A percentile compares a stretch with the other conserved stretches of the same genome.
phyloP scores from a whole-genome alignment of 1,140 invertebrate genomes.

The Achroia grisella region DNA sequence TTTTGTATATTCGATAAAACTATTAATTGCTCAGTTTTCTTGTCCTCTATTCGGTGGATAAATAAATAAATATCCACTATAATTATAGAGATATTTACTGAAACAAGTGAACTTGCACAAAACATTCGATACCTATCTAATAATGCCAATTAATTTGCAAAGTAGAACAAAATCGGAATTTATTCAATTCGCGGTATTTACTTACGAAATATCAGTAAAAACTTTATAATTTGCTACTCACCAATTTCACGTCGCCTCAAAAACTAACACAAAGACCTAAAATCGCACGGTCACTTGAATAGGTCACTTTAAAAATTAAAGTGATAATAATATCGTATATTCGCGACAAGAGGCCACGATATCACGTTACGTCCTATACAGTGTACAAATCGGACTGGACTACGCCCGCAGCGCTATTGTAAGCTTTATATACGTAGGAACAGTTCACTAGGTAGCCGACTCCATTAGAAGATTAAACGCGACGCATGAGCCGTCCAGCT shows the following conservation, averaged over 20 bases:
- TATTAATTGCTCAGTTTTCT: no score
- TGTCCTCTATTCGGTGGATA: no score
- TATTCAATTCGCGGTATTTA: no score
- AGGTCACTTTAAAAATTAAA: not conserved
- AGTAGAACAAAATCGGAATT: no score
- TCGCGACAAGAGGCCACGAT: not conserved
- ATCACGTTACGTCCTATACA: slow-evolving; percentile 21
- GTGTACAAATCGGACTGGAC: slow-evolving; percentile 26
- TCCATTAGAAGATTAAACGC: slow-evolving; percentile 41
- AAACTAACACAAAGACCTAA: not conserved
- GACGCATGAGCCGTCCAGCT: slow-evolving; percentile 26
- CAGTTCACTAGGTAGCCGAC: slow-evolving; percentile 28
- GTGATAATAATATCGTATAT: not conserved
- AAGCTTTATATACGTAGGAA: slow-evolving; percentile 50
- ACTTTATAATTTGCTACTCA: not conserved
- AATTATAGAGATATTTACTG: no score
- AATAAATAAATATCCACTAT: no score
- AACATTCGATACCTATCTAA: no score
- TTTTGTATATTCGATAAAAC: no score
- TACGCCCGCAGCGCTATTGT: slow-evolving; percentile 38
- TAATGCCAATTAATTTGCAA: no score
- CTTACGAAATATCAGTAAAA: no score
- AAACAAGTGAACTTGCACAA: no score
- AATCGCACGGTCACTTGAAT: not conserved
- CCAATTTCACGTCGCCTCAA: not conserved